Percentiles rank a stretch among this genome's conserved stretches.
Evolutionary conservation across 2,888 invertebrate species (phyloP).

Genomic region (Tinea trinotella): DNA sequence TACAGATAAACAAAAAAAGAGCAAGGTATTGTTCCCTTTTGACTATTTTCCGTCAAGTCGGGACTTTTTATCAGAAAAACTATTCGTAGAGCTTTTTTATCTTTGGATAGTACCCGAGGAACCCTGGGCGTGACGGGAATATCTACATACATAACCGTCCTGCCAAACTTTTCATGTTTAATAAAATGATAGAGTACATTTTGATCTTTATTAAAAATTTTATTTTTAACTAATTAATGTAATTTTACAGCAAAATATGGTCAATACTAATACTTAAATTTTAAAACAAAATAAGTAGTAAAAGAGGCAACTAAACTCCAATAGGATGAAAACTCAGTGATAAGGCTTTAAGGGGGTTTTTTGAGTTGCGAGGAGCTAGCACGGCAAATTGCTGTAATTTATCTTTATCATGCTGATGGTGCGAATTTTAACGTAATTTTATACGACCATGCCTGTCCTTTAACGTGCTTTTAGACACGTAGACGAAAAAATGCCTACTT

Average conservation of each 20-base stretch:
- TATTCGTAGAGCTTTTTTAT: not conserved
- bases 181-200: not conserved
- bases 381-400: conserved; percentile 25
- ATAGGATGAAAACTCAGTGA: not conserved
- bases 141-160: not conserved
- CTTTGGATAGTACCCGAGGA: not conserved
- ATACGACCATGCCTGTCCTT: conserved; percentile 19
- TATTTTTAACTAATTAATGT: not conserved
- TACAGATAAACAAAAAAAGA: not conserved
- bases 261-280: no score
- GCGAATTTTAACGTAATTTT: conserved; percentile 27
- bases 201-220: no score
- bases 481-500: not conserved
- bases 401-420: conserved; percentile 28
- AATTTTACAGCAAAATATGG: no score
- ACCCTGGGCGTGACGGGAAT: conserved; percentile 12
- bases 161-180: not conserved
- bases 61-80: conserved; percentile 14
- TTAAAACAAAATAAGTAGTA: not conserved
- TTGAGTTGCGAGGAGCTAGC: conserved; percentile 4
- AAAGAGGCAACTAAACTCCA: not conserved
- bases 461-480: not conserved
- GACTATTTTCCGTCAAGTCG: conserved; percentile 4
- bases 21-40: not conserved
- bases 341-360: conserved; percentile 22